Evolutionary conservation across 1,140 invertebrate species (phyloP).

Genomic region (Nephotettix cincticeps): DNA sequence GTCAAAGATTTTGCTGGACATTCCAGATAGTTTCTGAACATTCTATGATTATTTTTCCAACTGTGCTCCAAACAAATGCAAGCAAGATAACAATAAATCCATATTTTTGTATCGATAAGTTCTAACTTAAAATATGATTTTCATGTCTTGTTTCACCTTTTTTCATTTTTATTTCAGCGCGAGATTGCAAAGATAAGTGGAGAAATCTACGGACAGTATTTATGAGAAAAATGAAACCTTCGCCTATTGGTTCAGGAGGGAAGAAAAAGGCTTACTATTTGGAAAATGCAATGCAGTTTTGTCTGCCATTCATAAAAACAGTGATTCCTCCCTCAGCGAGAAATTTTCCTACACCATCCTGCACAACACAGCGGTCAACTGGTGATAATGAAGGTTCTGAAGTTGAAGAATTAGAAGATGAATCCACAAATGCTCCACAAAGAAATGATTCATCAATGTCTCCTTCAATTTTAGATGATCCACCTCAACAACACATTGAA

Average conservation of each 20-base stretch:
- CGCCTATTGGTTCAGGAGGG: slow-evolving; percentile 31
- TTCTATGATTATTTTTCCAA: slow-evolving; percentile 25
- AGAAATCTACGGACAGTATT: slow-evolving; percentile 28
- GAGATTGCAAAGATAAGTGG: slow-evolving; percentile 23
- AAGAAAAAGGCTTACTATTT: slow-evolving; percentile 39
- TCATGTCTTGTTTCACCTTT: background rate
- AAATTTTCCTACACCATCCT: slow-evolving; percentile 32
- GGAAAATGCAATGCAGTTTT: slow-evolving; percentile 37
- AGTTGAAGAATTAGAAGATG: background rate
- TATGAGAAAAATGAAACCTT: slow-evolving; percentile 28
- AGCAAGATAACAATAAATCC: background rate
- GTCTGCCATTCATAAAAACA: slow-evolving; percentile 38
- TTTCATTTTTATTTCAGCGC: slow-evolving; percentile 15
- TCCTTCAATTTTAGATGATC: background rate
- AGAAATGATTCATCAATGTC: background rate
- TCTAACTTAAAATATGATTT: background rate
- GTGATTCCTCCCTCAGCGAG: slow-evolving; percentile 17
- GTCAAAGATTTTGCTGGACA: slow-evolving; percentile 36
- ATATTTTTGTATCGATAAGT: background rate
- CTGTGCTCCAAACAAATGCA: slow-evolving; percentile 14
- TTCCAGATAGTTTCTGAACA: slow-evolving; percentile 29
- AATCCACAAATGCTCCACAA: background rate
- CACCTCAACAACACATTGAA: slow-evolving; percentile 10
- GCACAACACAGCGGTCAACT: slow-evolving; percentile 2
- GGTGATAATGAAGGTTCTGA: slow-evolving; percentile 28